Base-by-base conservation (phyloP, 2,113 vertebrate species). In the Saccopteryx leptura region DNA sequence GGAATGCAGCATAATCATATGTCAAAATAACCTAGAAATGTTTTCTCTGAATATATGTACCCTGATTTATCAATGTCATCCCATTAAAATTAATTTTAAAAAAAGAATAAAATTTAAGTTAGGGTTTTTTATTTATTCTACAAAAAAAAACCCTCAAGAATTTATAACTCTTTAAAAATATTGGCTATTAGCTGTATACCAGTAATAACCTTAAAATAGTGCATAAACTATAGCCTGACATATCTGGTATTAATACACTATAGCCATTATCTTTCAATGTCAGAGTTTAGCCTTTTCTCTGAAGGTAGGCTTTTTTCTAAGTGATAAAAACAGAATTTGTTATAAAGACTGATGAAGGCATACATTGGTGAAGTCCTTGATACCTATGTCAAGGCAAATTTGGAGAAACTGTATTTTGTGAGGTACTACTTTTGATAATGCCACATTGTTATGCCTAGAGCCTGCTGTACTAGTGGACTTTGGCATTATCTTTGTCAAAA, bases 281-380 rank as follows among this genome's bases (percentile, higher is more conserved):
- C 65, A 95, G 72, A 60, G 7, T 86, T 56, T 74, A 80, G 7
- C 7, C 33, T 0, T n/a, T 3, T 81, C 81, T 56, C 56, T 93
- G 21, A 87, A 81, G 9, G 23, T 39, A 7, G 10, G 7, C 10
- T 75, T 93, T 4, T 69, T 84, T 91, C 84, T 81, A 72, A 88
- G 85, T 88, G 39, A 21, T 33, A 84, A 10, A 95, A 65, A 76
- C 4, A 90, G 5, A 87, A n/a, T 92, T 81, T 83, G 19, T 84
- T 84, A 63, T 26, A 31, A 72, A 75, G 52, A 58, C 54, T 90
- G 4, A 5, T 66, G 13, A 76, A 74, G 13, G n/a, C 13, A 11
- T 85, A 17, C 1, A 13, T 72, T 72, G 21, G 39, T 72, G 21
- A 72, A 23, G 18, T 13, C n/a, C 10, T 50, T 39, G 7, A 18